Percentiles rank a stretch among this genome's conserved stretches.
These are phyloP conservation scores for Drosophila micromelanica DNA, from an alignment of 1,140 invertebrate species.

Conservation along the genomic window DNA sequence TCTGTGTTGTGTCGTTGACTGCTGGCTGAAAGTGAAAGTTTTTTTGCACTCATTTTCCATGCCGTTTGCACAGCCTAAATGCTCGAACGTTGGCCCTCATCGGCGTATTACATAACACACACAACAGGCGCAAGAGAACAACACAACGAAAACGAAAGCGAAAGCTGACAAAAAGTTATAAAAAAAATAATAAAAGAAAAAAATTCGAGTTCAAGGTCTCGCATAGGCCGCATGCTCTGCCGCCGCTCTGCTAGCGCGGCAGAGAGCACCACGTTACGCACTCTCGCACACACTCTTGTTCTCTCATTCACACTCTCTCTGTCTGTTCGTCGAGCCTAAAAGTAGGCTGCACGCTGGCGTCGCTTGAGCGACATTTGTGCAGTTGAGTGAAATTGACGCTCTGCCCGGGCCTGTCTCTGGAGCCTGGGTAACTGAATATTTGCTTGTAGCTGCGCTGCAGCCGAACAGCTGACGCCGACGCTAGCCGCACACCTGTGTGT, in stretches of 20 bases:
- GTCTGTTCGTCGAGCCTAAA: constrained; percentile 54
- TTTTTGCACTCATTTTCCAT: constrained; percentile 66
- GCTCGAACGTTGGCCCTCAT: constrained; percentile 11
- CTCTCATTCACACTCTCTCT: neutral
- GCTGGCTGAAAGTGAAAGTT: constrained; percentile 78
- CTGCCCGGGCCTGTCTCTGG: constrained; percentile 9
- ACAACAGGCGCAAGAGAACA: constrained; percentile 14
- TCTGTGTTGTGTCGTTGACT: constrained; percentile 63
- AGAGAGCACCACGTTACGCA: neutral
- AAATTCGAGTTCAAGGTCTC: constrained; percentile 81
- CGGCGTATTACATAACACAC: constrained; percentile 67
- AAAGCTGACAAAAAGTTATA: constrained; percentile 9
- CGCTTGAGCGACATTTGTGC: constrained; percentile 12
- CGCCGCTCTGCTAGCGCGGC: neutral
- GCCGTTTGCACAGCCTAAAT: constrained; percentile 71
- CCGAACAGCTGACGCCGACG: constrained; percentile 66
- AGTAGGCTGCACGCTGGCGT: constrained; percentile 57
- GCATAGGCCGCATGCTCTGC: constrained; percentile 79
- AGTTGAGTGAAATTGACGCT: constrained; percentile 55
- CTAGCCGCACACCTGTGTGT: constrained; percentile 25
- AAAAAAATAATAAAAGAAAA: constrained; percentile 18
- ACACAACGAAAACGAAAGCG: constrained; percentile 31
- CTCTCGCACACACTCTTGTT: neutral
- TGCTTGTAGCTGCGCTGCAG: constrained; percentile 59
- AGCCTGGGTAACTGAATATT: constrained; percentile 58